phyloP scores from a whole-genome alignment of 2,113 vertebrate genomes.

The Axis porcinus region DNA sequence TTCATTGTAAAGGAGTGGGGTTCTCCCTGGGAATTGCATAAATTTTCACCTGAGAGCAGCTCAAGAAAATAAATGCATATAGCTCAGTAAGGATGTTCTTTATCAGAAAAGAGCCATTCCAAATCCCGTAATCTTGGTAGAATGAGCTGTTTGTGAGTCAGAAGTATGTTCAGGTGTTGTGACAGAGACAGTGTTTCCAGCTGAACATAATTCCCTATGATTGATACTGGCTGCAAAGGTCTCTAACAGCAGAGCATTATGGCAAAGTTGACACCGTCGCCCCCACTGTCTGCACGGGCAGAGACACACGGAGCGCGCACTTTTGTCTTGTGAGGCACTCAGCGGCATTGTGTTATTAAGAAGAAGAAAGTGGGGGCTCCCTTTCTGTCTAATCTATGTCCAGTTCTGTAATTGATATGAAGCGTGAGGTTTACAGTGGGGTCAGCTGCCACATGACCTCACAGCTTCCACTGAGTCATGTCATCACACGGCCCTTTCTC shows the following conservation, averaged over 20 bases:
- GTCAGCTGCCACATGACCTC: constrained; percentile 37
- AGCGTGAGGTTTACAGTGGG: constrained; percentile 61
- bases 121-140: background rate
- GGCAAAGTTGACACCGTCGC: background rate
- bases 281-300: constrained; percentile 11
- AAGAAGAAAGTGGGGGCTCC: constrained; percentile 33
- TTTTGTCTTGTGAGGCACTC: constrained; percentile 62
- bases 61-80: background rate
- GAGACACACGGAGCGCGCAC: constrained; percentile 31
- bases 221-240: constrained; percentile 2
- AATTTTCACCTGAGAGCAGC: background rate
- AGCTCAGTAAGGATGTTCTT: background rate
- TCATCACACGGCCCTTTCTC: constrained; percentile 43
- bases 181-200: constrained; percentile 42
- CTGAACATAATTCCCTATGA: background rate
- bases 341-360: constrained; percentile 57
- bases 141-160: background rate
- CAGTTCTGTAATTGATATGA: constrained; percentile 68
- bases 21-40: background rate
- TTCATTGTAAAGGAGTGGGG: background rate
- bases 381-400: constrained; percentile 60
- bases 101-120: background rate
- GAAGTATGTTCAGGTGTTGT: constrained; percentile 38
- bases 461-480: constrained; percentile 34
- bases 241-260: constrained; percentile 51